Base-by-base conservation (phyloP, 2,888 invertebrate genomes). In the Bombylius major region DNA sequence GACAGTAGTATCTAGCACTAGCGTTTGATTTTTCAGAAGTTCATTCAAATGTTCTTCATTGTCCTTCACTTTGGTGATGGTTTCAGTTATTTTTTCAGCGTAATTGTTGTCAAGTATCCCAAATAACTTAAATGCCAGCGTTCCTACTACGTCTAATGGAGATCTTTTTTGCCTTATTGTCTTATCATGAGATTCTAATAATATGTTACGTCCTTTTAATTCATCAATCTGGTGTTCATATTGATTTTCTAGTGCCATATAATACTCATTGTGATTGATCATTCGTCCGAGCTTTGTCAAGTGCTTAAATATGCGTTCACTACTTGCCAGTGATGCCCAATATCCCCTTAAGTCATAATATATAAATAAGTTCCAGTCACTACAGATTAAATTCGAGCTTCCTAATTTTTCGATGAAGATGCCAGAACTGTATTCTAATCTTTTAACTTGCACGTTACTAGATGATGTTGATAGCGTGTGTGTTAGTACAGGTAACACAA, bases 61-160 rank as follows among this genome's bases (percentile, higher is more conserved):
- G 23, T 23, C n/a, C 34, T 47, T 32, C 6, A 53, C 32, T 4
- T 47, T 33, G 5, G 13, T 12, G 14, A 53, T 46, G 6, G n/a
- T 46, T 12, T 45, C 23, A 39, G 31, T 32, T 39, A 48, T 48
- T 8, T 36, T 23, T 23, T n/a, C 12, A 12, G 47, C 42, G 23
- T 54, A 47, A 12, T 54, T 42, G 31, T 48, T 34, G 14, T 54
- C 53, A 11, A 54, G 32, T 5, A 48, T 42, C 12, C 53, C 53
- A 13, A 54, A 54, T 5, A 54, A n/a, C 23, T 47, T 48, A 42
- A 42, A 47, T 6, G 53, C 48, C 31, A 54, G 12, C 1, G 47
- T 46, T 14, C 53, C 53, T n/a, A 54, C 6, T 12, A 54, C 48
- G 12, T 54, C 53, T 9, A 54, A 42, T 11, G 53, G 48, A 12